Base-by-base conservation (phyloP, 2,888 invertebrate genomes). In the Philonicus albiceps region DNA sequence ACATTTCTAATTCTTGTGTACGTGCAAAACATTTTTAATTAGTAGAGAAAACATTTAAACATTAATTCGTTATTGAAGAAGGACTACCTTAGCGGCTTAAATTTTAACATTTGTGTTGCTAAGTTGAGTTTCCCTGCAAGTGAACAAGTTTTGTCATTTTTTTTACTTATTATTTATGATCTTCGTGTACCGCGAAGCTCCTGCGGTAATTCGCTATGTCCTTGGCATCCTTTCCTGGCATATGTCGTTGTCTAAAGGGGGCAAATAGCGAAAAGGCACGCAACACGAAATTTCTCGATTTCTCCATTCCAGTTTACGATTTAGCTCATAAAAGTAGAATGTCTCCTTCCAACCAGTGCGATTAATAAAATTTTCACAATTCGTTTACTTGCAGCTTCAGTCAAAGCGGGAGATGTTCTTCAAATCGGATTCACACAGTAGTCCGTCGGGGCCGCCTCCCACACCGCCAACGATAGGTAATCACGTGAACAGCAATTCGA, bases 351-450 rank as follows among this genome's bases (percentile, higher is more conserved):
- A 19, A 16, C 53, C 19, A 53, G 5, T 0, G 7, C 64, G 64
- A 64, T 11, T 64, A 64, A 64, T 64, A 3, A 3, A 64, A 64
- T 1, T 27, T 64, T 64, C 64, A 22, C 86, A 87, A 87, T 86
- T 88, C 89, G 89, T 89, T 76, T 89, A 93, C 94, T 93, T 94
- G 22, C 94, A 96, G 95, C 94, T 96, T 92, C 96, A 96, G 93
- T 95, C 95, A 92, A 97, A 97, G 93, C 95, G 97, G 90, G 97
- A 97, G 93, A 94, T 96, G 93, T 97, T 97, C 93, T 97, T 97
- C 93, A 96, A 96, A 92, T 94, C 95, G 88, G 94, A 95, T 89
- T 93, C 94, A 73, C 93, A 94, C 91, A 94, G 94, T 90, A 94
- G 94, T 90, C 94, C 93, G 31, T 91, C 93, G 78, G 93, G 93